phyloP scores from a whole-genome alignment of 2,113 vertebrate genomes.

The Sminthopsis crassicaudata region DNA sequence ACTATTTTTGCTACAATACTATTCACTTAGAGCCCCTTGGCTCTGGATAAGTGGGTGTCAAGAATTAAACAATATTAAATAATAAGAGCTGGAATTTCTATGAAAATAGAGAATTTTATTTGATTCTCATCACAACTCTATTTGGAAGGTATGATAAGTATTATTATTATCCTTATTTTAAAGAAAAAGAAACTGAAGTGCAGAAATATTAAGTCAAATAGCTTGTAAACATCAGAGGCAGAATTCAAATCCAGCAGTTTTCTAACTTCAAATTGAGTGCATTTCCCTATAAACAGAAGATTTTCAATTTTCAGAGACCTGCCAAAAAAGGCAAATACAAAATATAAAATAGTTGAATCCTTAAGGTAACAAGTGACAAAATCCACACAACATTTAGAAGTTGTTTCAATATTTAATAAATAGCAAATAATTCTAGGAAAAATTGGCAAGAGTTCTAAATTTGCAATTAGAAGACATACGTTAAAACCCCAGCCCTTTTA shows the following conservation, averaged over 20 bases:
- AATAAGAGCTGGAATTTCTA: background rate
- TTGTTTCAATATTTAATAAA: background rate
- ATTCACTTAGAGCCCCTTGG: background rate
- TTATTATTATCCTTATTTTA: background rate
- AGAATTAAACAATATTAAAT: constrained; percentile 11
- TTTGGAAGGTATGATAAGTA: background rate
- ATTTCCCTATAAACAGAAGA: background rate
- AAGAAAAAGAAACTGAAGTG: background rate
- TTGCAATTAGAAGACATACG: background rate
- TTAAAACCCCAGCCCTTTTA: background rate
- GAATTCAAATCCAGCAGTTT: background rate
- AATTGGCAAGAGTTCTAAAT: background rate
- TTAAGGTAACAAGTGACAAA: constrained; percentile 18
- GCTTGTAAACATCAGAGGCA: background rate
- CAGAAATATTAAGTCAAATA: background rate
- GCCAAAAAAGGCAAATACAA: background rate
- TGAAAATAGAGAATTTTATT: background rate
- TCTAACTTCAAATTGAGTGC: background rate
- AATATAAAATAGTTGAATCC: background rate
- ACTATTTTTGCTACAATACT: background rate
- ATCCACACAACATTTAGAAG: background rate
- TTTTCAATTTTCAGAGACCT: background rate
- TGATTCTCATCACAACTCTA: background rate
- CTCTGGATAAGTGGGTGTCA: background rate
- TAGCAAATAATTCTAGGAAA: background rate